Evolutionary conservation across 1,140 invertebrate genomes (phyloP).

Genomic region (Galendromus occidentalis): DNA sequence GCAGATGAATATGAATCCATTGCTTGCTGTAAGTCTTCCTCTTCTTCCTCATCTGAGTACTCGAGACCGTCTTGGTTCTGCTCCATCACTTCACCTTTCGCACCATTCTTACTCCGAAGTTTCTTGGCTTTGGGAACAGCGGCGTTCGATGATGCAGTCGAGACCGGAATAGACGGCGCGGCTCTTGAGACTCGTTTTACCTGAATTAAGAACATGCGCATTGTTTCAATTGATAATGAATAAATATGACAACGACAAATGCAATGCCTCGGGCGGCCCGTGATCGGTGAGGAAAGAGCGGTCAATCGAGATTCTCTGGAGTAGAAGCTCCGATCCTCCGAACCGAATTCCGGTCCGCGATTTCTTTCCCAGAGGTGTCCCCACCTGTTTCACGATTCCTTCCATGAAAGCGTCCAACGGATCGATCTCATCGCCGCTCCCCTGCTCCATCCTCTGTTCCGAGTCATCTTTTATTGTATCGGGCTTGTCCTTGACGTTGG

Average conservation of each 20-base stretch:
- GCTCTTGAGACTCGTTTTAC: too few species aligned
- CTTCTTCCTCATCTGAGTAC: conserved; percentile 24
- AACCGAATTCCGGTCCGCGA: too few species aligned
- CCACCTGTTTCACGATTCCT: conserved; percentile 34
- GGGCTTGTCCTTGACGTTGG: conserved; percentile 12
- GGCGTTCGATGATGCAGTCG: conserved; percentile 22
- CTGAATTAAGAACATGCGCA: too few species aligned
- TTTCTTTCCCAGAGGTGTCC: conserved; percentile 17
- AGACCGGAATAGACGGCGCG: conserved; percentile 41
- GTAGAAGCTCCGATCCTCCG: too few species aligned
- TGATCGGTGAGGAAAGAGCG: too few species aligned
- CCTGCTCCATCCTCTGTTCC: conserved; percentile 18
- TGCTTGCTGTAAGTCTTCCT: conserved; percentile 5
- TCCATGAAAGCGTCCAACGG: conserved; percentile 92
- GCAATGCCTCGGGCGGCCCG: too few species aligned
- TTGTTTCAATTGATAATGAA: too few species aligned
- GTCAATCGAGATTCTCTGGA: too few species aligned
- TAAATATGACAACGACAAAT: too few species aligned
- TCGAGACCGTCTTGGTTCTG: conserved; percentile 91
- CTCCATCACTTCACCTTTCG: conserved; percentile 78
- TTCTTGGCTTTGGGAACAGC: conserved; percentile 64
- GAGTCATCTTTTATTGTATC: conserved; percentile 14
- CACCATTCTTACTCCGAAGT: conserved; percentile 40
- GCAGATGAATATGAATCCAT: conserved; percentile 6
- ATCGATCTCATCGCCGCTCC: conserved; percentile 54